Conservation (phyloP, 2,888 invertebrate genomes). For the Luperina nickerlii region DNA sequence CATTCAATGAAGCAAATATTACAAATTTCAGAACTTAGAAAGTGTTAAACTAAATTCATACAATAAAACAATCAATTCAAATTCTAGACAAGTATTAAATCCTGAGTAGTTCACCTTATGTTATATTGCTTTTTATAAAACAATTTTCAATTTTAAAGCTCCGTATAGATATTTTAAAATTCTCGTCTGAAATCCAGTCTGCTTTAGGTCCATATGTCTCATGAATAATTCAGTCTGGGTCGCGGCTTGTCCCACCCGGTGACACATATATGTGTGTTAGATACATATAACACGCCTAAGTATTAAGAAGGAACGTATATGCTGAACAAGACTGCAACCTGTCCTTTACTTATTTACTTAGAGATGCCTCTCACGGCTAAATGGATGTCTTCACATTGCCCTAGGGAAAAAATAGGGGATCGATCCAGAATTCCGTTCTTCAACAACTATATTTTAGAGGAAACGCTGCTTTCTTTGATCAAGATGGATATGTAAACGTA, state of each 20-base stretch:
- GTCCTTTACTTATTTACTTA: conserved; percentile 61
- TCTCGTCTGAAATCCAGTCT: conserved; percentile 88
- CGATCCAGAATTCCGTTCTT: conserved; percentile 55
- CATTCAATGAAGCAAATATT: neutral
- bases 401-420: conserved; percentile 49
- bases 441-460: conserved; percentile 59
- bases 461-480: conserved; percentile 42
- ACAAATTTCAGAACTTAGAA: neutral
- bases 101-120: conserved; percentile 64
- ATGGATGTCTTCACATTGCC: conserved; percentile 63
- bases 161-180: conserved; percentile 88
- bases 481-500: conserved; percentile 32
- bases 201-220: conserved; percentile 90
- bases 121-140: conserved; percentile 81
- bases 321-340: conserved; percentile 66
- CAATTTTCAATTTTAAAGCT: conserved; percentile 86
- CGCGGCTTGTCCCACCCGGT: conserved; percentile 84
- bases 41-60: neutral
- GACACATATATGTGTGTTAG: conserved; percentile 77
- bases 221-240: conserved; percentile 87
- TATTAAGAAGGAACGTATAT: conserved; percentile 62
- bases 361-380: conserved; percentile 56
- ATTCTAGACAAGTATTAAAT: conserved; percentile 62
- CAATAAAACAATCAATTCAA: conserved; percentile 42
- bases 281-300: conserved; percentile 67